Evolutionary conservation across 2,888 invertebrate genomes (phyloP).

Genomic region (Eupithecia inturbata): DNA sequence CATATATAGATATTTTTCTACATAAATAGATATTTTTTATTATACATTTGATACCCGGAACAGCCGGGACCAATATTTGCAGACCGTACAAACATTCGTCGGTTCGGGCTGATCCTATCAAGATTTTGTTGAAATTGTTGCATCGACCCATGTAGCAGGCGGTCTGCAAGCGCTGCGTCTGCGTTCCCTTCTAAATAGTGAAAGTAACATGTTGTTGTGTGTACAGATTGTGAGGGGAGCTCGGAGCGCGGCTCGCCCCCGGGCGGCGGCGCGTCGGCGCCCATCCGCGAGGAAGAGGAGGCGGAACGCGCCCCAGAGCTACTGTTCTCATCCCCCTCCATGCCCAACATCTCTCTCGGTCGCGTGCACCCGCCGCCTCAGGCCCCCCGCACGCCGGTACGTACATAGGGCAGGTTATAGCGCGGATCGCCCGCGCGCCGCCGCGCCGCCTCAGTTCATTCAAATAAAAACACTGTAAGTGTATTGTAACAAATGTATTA

Average conservation of each 20-base stretch:
- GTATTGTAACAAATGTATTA: no score
- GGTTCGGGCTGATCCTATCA: not conserved
- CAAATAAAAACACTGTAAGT: no score
- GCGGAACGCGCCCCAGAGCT: slow-evolving; percentile 88
- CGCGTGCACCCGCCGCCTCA: slow-evolving; percentile 87
- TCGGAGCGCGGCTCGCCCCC: slow-evolving; percentile 86
- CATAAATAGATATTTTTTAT: no score
- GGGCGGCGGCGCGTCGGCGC: slow-evolving; percentile 85
- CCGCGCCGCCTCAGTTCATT: no score
- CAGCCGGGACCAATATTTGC: no score
- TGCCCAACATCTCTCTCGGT: slow-evolving; percentile 98
- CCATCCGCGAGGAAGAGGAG: slow-evolving; percentile 93
- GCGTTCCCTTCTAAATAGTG: not conserved
- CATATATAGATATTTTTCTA: no score
- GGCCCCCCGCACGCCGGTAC: slow-evolving; percentile 70
- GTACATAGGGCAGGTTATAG: not conserved
- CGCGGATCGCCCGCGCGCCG: no score
- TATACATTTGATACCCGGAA: no score
- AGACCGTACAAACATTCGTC: no score
- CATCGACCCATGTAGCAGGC: not conserved
- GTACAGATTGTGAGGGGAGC: slow-evolving; percentile 70
- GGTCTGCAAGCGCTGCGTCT: not conserved
- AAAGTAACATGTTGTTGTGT: not conserved
- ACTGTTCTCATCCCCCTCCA: slow-evolving; percentile 96
- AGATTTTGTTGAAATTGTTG: not conserved